These are phyloP conservation scores for Saturnia pavonia DNA, from an alignment of 2,888 invertebrate genomes.

Conservation along the genomic window DNA sequence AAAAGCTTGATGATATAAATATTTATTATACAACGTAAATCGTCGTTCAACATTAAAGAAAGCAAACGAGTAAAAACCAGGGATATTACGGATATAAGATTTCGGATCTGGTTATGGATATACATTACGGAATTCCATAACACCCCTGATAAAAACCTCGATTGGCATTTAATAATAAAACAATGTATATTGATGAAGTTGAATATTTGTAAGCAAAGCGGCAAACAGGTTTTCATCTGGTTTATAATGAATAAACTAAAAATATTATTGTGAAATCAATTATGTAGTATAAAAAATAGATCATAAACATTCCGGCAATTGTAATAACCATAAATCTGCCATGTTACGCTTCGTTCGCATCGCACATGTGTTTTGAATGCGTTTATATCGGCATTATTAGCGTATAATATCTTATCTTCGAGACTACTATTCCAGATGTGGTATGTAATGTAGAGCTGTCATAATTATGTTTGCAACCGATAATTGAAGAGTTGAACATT, in stretches of 20 bases:
- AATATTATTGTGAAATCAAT: conserved; percentile 14
- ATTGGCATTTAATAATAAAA: too few species aligned
- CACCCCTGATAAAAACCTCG: too few species aligned
- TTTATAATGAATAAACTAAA: conserved; percentile 10
- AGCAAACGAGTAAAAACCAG: too few species aligned
- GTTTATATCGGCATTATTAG: conserved; percentile 10
- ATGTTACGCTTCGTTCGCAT: conserved; percentile 8
- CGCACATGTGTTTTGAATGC: conserved; percentile 13
- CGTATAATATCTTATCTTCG: conserved; percentile 11
- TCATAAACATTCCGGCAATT: conserved; percentile 8
- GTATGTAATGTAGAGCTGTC: conserved; percentile 13
- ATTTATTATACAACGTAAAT: background rate
- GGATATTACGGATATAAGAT: too few species aligned
- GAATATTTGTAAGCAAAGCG: background rate
- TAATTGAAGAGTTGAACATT: conserved; percentile 6
- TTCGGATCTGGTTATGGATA: too few species aligned
- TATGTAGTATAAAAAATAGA: conserved; percentile 4
- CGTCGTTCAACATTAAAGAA: too few species aligned
- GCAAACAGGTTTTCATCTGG: background rate
- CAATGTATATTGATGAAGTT: background rate
- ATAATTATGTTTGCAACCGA: conserved; percentile 5
- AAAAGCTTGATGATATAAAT: background rate
- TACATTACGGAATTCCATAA: too few species aligned
- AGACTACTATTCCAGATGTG: conserved; percentile 16
- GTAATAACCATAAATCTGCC: conserved; percentile 16